Conservation (phyloP, 2,113 vertebrate genomes). For the Petroica traversi region DNA sequence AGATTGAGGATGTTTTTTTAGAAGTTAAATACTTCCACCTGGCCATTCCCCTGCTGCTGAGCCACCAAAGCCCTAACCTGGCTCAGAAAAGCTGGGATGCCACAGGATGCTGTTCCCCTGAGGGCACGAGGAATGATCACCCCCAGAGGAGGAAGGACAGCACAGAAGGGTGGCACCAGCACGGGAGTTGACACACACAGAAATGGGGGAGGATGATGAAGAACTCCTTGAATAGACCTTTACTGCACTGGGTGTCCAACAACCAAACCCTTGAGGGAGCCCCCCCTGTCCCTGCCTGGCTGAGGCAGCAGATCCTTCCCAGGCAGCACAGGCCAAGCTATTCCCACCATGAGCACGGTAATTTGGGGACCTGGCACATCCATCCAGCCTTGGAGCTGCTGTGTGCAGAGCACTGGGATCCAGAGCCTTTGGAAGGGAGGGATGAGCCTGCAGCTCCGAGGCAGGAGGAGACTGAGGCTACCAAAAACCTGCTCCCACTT, state of each 20-base stretch:
- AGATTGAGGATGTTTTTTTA: neutral
- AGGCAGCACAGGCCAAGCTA: neutral
- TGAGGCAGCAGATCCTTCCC: neutral
- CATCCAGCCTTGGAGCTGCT: neutral
- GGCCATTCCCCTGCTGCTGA: neutral
- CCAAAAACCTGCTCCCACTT: neutral
- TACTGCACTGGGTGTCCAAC: neutral
- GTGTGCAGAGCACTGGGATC: neutral
- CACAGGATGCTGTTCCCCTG: neutral
- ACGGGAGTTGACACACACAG: neutral
- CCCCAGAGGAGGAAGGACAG: neutral
- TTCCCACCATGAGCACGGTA: neutral
- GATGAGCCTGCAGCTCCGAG: neutral
- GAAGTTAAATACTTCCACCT: constrained; percentile 6
- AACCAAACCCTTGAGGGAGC: neutral
- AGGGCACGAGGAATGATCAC: neutral
- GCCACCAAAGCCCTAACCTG: neutral
- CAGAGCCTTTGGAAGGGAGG: neutral
- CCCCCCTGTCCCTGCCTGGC: neutral
- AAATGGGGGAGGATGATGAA: neutral
- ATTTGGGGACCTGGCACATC: neutral
- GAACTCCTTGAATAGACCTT: accelerated
- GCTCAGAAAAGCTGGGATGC: neutral
- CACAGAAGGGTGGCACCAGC: neutral
- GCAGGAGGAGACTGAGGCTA: neutral